Base-by-base conservation (phyloP, 2,797 vertebrate genomes). In the Selene dorsalis region DNA sequence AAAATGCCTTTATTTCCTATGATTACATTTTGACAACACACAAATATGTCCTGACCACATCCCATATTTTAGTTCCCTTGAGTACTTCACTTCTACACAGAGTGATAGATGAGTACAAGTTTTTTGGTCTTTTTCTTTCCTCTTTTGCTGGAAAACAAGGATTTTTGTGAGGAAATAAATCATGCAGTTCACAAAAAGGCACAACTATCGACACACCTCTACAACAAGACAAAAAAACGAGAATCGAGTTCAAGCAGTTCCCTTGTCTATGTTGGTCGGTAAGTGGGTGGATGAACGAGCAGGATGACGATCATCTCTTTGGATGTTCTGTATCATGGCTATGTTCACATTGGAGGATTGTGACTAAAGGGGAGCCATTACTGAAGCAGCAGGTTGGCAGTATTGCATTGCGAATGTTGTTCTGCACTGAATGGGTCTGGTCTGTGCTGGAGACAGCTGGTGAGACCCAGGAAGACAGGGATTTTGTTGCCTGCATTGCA, bases 1-100 rank as follows among this genome's bases (percentile, higher is more conserved):
- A 93, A 95, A 94, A 94, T 89, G 84, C 68, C 77, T 95, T 95
- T 95, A 95, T 95, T 95, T 93, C 74, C 85, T 92, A 87, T 90
- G 87, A 84, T 94, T 86, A 89, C 87, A 89, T 84, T 84, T 91
- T 84, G 76, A 92, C 90, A 93, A 94, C 88, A 89, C 83, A 91
- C 64, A 92, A 73, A 86, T 87, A 92, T 91, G 89, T 91, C 83
- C 82, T 84, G 85, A 85, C 75, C 82, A 89, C 83, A 84, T 84
- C 88, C 85, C 82, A 86, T 75, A 78, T 84, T 86, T 87, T 85
- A 83, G 72, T 89, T 90, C 83, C 85, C 84, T 92, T 88, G 81
- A 91, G 77, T 73, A 79, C 58, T 79, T 87, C 80, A 82, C 67
- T 83, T 87, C 85, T 90, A 91, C 89, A 93, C 77, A 87, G 75